Evolutionary conservation across 2,888 invertebrate species (phyloP).

Genomic region (Eilema sororculum): DNA sequence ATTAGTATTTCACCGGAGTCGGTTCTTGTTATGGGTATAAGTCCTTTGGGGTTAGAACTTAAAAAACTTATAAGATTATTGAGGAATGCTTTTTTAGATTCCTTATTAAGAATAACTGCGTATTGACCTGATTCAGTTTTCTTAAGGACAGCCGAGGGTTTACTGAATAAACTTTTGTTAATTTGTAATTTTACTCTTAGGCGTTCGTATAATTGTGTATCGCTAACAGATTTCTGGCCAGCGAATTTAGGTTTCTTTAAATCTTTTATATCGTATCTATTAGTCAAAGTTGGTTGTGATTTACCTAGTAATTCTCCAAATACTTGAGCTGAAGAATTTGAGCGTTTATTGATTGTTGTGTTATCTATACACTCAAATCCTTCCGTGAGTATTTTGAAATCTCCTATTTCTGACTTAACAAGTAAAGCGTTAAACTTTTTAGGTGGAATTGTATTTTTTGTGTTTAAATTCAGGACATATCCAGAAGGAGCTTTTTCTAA

Average conservation of each 20-base stretch:
- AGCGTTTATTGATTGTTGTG: constrained; percentile 18
- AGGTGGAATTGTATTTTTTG: constrained; percentile 24
- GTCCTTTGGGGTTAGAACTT: constrained; percentile 47
- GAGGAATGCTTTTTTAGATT: constrained; percentile 63
- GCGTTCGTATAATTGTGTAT: constrained; percentile 58
- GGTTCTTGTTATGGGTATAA: constrained; percentile 59
- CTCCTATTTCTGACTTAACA: constrained; percentile 62
- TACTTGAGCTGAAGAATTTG: constrained; percentile 41
- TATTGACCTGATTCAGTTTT: constrained; percentile 64
- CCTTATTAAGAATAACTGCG: constrained; percentile 62
- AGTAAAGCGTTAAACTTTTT: constrained; percentile 58
- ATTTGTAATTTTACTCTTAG: constrained; percentile 48
- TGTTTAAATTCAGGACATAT: constrained; percentile 59
- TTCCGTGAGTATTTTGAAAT: constrained; percentile 61
- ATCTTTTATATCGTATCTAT: constrained; percentile 29
- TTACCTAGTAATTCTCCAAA: constrained; percentile 51
- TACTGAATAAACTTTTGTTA: constrained; percentile 39
- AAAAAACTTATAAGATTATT: constrained; percentile 64
- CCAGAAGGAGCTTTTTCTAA: constrained; percentile 62
- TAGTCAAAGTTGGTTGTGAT: constrained; percentile 35
- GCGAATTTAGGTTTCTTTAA: constrained; percentile 29
- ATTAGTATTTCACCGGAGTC: constrained; percentile 64
- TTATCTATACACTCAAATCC: constrained; percentile 35
- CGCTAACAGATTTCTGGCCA: constrained; percentile 56
- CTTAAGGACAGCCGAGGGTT: constrained; percentile 54